Conservation (phyloP, 2,113 vertebrate species). For the Athene cunicularia region DNA sequence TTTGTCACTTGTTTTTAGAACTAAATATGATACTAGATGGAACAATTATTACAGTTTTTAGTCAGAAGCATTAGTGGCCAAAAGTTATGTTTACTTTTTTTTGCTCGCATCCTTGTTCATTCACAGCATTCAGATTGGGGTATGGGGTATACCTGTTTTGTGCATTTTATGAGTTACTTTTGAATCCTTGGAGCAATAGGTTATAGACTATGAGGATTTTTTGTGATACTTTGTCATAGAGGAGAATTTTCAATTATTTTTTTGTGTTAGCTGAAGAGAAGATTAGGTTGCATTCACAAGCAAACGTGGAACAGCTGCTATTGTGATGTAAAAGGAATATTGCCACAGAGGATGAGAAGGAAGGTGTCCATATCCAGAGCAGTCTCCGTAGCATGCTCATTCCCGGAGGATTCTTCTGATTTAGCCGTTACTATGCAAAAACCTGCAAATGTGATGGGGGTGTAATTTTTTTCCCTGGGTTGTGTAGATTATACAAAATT, state of each 20-base stretch:
- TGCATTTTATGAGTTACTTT: not conserved
- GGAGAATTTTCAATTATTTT: not conserved
- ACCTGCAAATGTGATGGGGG: not conserved
- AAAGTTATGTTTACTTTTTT: not conserved
- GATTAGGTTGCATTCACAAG: not conserved
- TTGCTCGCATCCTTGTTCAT: not conserved
- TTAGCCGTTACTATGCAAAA: not conserved
- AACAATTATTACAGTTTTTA: not conserved
- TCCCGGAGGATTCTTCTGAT: not conserved
- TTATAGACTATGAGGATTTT: fast-evolving
- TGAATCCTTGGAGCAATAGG: not conserved
- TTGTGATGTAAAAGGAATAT: not conserved
- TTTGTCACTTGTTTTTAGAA: not conserved
- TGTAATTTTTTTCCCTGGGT: not conserved
- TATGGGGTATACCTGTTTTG: fast-evolving
- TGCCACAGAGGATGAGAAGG: not conserved
- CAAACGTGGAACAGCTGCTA: not conserved
- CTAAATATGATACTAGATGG: not conserved
- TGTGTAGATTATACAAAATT: not conserved
- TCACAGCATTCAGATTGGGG: not conserved
- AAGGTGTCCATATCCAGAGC: not conserved
- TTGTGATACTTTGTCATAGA: not conserved
- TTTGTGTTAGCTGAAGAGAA: not conserved
- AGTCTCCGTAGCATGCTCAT: fast-evolving
- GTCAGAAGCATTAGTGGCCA: not conserved